Evolutionary conservation across 1,140 invertebrate genomes (phyloP).

Genomic region (Brachionus rotundiformis): DNA sequence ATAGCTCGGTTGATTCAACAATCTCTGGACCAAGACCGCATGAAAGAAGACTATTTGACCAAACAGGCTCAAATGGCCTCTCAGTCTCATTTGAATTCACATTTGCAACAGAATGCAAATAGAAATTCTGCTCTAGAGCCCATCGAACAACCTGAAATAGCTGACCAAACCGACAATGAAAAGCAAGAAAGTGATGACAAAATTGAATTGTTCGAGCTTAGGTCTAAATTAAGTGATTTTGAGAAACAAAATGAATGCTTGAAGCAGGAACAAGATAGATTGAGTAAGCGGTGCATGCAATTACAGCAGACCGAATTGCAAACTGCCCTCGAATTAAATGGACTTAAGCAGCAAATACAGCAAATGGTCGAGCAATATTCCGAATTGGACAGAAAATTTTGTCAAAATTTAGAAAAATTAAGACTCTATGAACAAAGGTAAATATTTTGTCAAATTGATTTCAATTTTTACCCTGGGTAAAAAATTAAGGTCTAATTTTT

Average conservation of each 20-base stretch:
- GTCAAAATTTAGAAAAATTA: conserved; percentile 37
- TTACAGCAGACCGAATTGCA: conserved; percentile 31
- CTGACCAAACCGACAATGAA: neutral
- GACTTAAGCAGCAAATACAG: conserved; percentile 30
- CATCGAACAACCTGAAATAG: neutral
- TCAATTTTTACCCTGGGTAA: no score
- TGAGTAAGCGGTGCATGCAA: conserved; percentile 21
- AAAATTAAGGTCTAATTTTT: no score
- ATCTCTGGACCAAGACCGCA: conserved; percentile 36
- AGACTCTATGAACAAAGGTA: conserved; percentile 40
- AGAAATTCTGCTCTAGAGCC: neutral
- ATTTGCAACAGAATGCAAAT: conserved; percentile 6
- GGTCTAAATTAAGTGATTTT: conserved; percentile 1
- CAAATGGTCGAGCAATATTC: conserved; percentile 43
- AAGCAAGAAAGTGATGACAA: neutral
- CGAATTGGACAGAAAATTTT: conserved; percentile 36
- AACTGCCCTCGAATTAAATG: conserved; percentile 30
- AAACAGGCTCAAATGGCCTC: conserved; percentile 26
- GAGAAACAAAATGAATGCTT: conserved; percentile 28
- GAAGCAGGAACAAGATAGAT: conserved; percentile 21
- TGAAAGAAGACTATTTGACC: conserved; percentile 16
- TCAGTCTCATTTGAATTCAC: neutral
- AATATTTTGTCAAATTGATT: neutral
- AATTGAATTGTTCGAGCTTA: neutral
- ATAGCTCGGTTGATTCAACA: conserved; percentile 41